Evolutionary conservation across 2,113 vertebrate genomes (phyloP).

Genomic region (Danionella cerebrum): DNA sequence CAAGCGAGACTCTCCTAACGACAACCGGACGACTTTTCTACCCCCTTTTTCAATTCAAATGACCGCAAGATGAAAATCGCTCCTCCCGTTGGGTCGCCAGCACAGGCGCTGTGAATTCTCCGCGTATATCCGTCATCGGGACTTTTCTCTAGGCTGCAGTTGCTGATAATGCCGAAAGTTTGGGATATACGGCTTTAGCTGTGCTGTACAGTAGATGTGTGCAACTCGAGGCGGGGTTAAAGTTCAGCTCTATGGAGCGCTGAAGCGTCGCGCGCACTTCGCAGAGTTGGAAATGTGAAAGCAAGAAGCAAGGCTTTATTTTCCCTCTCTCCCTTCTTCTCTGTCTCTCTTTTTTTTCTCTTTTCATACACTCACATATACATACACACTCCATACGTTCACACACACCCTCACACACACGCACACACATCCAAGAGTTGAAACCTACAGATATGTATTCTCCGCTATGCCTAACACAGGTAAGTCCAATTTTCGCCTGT

Average conservation of each 20-base stretch:
- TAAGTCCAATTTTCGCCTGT: slow-evolving; percentile 66
- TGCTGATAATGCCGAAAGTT: slow-evolving; percentile 54
- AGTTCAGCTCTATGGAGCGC: slow-evolving; percentile 84
- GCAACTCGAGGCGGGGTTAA: slow-evolving; percentile 87
- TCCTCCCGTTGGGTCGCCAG: slow-evolving; percentile 23
- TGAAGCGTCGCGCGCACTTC: slow-evolving; percentile 72
- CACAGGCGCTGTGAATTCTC: slow-evolving; percentile 23
- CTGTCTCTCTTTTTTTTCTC: slow-evolving; percentile 46
- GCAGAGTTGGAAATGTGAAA: slow-evolving; percentile 91
- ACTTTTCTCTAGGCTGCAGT: slow-evolving; percentile 38
- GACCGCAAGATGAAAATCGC: slow-evolving; percentile 14
- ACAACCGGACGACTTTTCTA: slow-evolving; percentile 32
- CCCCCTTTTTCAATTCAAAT: neutral
- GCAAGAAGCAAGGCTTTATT: slow-evolving; percentile 75
- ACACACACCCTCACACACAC: slow-evolving; percentile 46
- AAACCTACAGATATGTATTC: slow-evolving; percentile 87
- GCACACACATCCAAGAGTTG: slow-evolving; percentile 56
- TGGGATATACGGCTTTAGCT: slow-evolving; percentile 73
- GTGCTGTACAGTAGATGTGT: slow-evolving; percentile 72
- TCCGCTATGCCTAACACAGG: slow-evolving; percentile 94
- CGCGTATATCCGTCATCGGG: slow-evolving; percentile 30
- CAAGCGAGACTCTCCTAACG: slow-evolving; percentile 6
- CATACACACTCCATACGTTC: slow-evolving; percentile 60
- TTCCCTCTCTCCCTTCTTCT: slow-evolving; percentile 45
- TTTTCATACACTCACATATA: slow-evolving; percentile 52